Percentiles rank a stretch among this genome's conserved stretches.
These are phyloP conservation scores for Nerophis lumbriciformis DNA, from an alignment of 2,113 vertebrate genomes.

Conservation along the genomic window DNA sequence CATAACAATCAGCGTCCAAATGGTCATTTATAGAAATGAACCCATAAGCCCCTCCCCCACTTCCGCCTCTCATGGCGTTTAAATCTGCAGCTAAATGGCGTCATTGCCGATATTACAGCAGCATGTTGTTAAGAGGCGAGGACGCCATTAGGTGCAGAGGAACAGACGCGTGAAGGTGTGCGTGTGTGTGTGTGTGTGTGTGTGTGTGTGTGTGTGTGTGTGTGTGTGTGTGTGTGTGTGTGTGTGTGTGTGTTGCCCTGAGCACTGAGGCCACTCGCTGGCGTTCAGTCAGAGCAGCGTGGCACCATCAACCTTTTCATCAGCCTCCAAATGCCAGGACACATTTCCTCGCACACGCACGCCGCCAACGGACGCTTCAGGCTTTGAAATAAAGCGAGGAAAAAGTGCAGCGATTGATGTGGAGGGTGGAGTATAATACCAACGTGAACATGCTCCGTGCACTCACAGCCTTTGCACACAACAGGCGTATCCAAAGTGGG, in stretches of 20 bases:
- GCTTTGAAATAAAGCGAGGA: slow-evolving; percentile 2
- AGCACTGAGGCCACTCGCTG: slow-evolving; percentile 53
- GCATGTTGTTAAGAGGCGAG: slow-evolving; percentile 36
- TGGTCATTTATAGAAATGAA: background rate
- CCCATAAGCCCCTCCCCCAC: background rate
- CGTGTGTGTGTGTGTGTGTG: background rate
- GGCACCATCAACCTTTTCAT: slow-evolving; percentile 67
- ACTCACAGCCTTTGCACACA: no score
- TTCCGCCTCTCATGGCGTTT: slow-evolving; percentile 11
- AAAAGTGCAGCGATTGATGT: background rate
- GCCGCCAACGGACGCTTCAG: background rate
- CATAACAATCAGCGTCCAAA: no score
- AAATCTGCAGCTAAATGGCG: slow-evolving; percentile 34
- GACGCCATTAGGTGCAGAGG: slow-evolving; percentile 30
- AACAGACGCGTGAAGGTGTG: slow-evolving; percentile 12
- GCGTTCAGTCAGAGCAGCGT: slow-evolving; percentile 56
- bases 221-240: no score
- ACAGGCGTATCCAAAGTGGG: no score
- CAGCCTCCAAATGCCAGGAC: slow-evolving; percentile 67
- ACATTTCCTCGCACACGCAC: slow-evolving; percentile 26
- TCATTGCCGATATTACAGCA: slow-evolving; percentile 23
- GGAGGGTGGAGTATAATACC: background rate
- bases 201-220: no score
- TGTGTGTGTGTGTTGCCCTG: slow-evolving; percentile 39
- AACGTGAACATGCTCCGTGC: no score